phyloP scores from a whole-genome alignment of 2,113 vertebrate genomes.

The Carassius carassius region DNA sequence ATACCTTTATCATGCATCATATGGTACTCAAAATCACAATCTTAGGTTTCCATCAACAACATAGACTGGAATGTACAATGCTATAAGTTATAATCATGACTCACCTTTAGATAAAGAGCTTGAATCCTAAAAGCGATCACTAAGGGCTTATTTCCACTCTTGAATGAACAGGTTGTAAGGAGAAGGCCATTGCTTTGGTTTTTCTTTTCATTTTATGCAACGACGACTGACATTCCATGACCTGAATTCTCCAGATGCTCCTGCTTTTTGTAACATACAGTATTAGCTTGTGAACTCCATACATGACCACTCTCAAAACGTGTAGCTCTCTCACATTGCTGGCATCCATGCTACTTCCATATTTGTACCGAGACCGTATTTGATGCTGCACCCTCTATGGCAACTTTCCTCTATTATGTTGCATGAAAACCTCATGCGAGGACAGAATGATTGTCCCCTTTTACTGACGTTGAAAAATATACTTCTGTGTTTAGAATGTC shows the following conservation, averaged over 20 bases:
- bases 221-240: constrained; percentile 22
- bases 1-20: neutral
- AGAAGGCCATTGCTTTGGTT: constrained; percentile 34
- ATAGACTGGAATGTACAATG: constrained; percentile 53
- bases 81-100: constrained; percentile 45
- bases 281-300: neutral
- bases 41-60: constrained; percentile 17
- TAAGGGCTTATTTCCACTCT: constrained; percentile 73
- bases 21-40: constrained; percentile 9
- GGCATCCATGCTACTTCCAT: constrained; percentile 43
- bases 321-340: constrained; percentile 34
- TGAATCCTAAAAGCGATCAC: constrained; percentile 59
- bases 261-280: constrained; percentile 18
- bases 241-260: constrained; percentile 9
- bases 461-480: constrained; percentile 72
- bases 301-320: constrained; percentile 1
- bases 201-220: constrained; percentile 32
- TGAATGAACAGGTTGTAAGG: constrained; percentile 29
- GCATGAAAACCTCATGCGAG: constrained; percentile 75
- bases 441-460: constrained; percentile 71
- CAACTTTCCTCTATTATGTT: constrained; percentile 71
- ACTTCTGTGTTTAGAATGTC: constrained; percentile 72
- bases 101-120: constrained; percentile 51
- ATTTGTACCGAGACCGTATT: constrained; percentile 50
- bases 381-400: constrained; percentile 49